A percentile compares a stretch with the other conserved stretches of the same genome.
Evolutionary conservation across 2,797 vertebrate species (phyloP).

Genomic region (Apogon talboti): DNA sequence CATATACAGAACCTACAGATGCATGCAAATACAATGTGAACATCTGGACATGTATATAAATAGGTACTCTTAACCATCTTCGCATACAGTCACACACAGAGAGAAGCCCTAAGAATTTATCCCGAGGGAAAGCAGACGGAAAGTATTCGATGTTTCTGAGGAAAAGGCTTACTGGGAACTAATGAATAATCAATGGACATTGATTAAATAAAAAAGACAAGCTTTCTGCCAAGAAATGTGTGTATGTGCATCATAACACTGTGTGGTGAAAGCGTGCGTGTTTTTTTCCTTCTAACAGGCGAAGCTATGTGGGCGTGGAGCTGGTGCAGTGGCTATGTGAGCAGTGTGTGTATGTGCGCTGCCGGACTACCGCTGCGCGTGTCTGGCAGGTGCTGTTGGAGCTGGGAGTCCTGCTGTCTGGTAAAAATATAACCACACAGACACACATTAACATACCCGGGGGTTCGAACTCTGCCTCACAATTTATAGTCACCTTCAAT

Average conservation of each 20-base stretch:
- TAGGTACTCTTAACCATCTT: constrained; percentile 23
- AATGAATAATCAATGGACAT: constrained; percentile 76
- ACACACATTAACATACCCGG: constrained; percentile 11
- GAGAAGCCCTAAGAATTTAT: constrained; percentile 27
- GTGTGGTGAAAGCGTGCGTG: constrained; percentile 39
- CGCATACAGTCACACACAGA: neutral
- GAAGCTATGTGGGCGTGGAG: constrained; percentile 94
- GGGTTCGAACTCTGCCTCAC: constrained; percentile 17
- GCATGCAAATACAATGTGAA: constrained; percentile 32
- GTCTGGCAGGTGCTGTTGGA: constrained; percentile 97
- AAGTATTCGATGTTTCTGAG: constrained; percentile 59
- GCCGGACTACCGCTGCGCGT: constrained; percentile 89
- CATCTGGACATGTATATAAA: constrained; percentile 52
- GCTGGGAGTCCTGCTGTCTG: constrained; percentile 94
- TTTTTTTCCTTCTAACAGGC: constrained; percentile 80
- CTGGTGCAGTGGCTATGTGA: constrained; percentile 97
- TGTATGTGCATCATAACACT: constrained; percentile 23
- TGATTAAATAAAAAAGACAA: constrained; percentile 62
- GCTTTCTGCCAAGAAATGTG: constrained; percentile 31
- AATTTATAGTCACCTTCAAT: constrained; percentile 36
- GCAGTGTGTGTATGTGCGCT: constrained; percentile 93
- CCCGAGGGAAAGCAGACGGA: constrained; percentile 34
- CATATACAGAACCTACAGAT: constrained; percentile 6
- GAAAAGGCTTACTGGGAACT: constrained; percentile 63
- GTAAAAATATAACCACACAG: constrained; percentile 74